Evolutionary conservation across 2,797 vertebrate species (phyloP), one percentile per base, ranked within the genome.

Genomic region (Cephalopachus bancanus): DNA sequence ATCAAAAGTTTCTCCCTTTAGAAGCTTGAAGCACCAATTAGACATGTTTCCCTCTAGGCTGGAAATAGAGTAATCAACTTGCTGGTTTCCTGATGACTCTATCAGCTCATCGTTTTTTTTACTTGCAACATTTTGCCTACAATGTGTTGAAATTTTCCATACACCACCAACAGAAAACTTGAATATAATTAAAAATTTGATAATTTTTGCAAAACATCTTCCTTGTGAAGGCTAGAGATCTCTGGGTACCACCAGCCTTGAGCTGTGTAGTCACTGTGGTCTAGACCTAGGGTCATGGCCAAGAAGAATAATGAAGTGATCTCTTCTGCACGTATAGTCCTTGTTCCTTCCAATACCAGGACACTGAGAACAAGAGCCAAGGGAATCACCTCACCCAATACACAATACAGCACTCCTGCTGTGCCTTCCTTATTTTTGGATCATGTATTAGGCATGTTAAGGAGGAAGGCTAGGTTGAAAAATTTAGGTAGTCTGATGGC

Each of bases 181-280:
- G 19, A 83, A 30, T 69, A 19, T 84, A 67, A 85, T 81, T 75
- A 85, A 14, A 92, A 93, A 69, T 69, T 44, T 84, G 37, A 22
- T 37, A 26, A 49, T 53, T 62, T 75, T 19, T 62, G n/a, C 55
- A 89, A 81, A 83, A 53, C 55, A 30, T 30, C 12, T 65, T 76
- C 67, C 33, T 30, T 22, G 19, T 71, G 55, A 69, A 53, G 26
- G 67, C 28, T 69, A 78, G 33, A 62, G n/a, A 15, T 9, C 26
- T 51, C 51, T 59, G 53, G 44, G n/a, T 79, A 26, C 49, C 26
- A 74, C n/a, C 20, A 51, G 22, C 26, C 26, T 72, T 10, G 11
- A 51, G 20, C n/a, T 71, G 59, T 30, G 22, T 9, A 1, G 44
- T 83, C 37, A 16, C 64, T 8, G 10, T 65, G 26, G 33, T 64